Evolutionary conservation across 2,113 vertebrate species (phyloP).

Genomic region (Peucedramus taeniatus): DNA sequence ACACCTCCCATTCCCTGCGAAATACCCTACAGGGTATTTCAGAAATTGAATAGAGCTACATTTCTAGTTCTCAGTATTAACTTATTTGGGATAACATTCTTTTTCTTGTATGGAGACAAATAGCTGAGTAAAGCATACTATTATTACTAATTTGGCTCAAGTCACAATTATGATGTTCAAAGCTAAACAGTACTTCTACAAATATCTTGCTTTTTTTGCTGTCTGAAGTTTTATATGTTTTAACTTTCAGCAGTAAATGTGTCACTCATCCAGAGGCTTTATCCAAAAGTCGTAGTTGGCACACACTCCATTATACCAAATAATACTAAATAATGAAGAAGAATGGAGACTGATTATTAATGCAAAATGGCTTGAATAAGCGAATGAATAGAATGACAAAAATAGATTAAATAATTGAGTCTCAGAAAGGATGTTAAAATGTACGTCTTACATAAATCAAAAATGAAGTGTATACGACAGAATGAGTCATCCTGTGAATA

Average conservation of each 20-base stretch:
- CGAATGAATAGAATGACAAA: conserved; percentile 56
- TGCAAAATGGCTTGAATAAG: conserved; percentile 59
- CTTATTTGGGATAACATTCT: not conserved
- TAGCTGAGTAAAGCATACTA: not conserved
- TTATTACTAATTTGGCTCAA: conserved; percentile 7
- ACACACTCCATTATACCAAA: conserved; percentile 53
- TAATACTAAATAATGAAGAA: conserved; percentile 70
- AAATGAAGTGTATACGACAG: conserved; percentile 68
- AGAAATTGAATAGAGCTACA: not conserved
- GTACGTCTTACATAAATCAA: conserved; percentile 66
- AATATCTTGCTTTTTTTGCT: conserved; percentile 9
- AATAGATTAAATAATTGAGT: conserved; percentile 75
- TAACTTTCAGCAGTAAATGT: conserved; percentile 59
- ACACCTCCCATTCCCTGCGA: not conserved
- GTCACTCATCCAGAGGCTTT: conserved; percentile 53
- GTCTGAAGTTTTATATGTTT: conserved; percentile 52
- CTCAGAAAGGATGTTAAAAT: conserved; percentile 64
- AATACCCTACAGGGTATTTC: not conserved
- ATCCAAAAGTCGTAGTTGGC: conserved; percentile 54
- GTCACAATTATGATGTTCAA: not conserved
- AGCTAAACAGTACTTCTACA: conserved; percentile 34
- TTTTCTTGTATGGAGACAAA: not conserved
- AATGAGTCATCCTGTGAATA: conserved; percentile 68
- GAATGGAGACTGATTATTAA: conserved; percentile 70
- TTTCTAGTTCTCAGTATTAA: not conserved